A percentile compares a stretch with the other conserved stretches of the same genome.
Evolutionary conservation across 23 tunicate species (phyloP).

Genomic region (Styela clava): DNA sequence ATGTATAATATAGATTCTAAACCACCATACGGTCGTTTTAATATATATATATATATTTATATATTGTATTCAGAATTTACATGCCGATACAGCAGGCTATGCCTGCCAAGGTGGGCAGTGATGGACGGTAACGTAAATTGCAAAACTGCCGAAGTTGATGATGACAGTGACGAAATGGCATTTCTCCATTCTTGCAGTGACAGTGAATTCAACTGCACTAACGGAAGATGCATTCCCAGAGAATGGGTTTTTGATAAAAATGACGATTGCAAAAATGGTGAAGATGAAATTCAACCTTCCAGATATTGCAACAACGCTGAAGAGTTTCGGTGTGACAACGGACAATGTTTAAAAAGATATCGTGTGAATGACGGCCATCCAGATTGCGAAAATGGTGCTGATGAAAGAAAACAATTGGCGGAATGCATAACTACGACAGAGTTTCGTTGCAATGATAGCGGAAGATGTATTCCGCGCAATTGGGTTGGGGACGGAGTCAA

Average conservation of each 20-base stretch:
- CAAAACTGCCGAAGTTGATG: not conserved
- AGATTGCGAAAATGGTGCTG: slow-evolving; percentile 29
- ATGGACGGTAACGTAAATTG: slow-evolving; percentile 19
- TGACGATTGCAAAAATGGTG: slow-evolving; percentile 23
- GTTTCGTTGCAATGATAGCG: slow-evolving; percentile 30
- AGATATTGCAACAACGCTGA: slow-evolving; percentile 2
- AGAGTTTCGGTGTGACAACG: slow-evolving; percentile 31
- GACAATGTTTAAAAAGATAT: slow-evolving; percentile 37
- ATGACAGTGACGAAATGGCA: slow-evolving; percentile 26
- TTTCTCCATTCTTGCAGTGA: not conserved
- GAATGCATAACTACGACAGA: slow-evolving; percentile 26
- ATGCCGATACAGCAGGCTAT: slow-evolving; percentile 2
- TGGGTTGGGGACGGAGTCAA: slow-evolving; percentile 20
- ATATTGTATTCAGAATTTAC: slow-evolving; percentile 6
- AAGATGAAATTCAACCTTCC: slow-evolving; percentile 21
- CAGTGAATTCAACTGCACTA: slow-evolving; percentile 24
- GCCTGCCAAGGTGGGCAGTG: slow-evolving; percentile 28
- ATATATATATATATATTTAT: too few relatives aligned
- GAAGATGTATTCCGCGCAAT: slow-evolving; percentile 21
- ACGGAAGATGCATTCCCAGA: slow-evolving; percentile 38
- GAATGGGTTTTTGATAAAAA: slow-evolving; percentile 48
- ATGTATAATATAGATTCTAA: too few relatives aligned
- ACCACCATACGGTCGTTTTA: too few relatives aligned
- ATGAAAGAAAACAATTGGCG: slow-evolving; percentile 2
- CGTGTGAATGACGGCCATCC: slow-evolving; percentile 35